Evolutionary conservation across 2,888 invertebrate genomes (phyloP).

Genomic region (Agrotis segetum): DNA sequence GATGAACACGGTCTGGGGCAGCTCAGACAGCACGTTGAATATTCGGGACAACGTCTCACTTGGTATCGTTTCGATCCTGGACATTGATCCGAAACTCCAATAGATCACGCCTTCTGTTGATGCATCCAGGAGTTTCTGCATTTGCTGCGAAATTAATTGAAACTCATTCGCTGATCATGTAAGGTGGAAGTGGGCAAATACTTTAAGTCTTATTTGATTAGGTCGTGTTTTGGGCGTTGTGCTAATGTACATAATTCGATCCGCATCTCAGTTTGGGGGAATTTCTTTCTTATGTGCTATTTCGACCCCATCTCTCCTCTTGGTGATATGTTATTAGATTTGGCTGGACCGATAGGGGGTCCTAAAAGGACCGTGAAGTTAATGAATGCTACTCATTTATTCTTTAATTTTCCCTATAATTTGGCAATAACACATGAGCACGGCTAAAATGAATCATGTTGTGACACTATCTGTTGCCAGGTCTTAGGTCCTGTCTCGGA

Average conservation of each 20-base stretch:
- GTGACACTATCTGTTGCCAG: slow-evolving; percentile 76
- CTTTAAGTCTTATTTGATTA: background rate
- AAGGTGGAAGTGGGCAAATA: background rate
- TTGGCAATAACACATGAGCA: slow-evolving; percentile 67
- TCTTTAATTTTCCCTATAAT: slow-evolving; percentile 61
- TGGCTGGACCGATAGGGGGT: too few relatives aligned
- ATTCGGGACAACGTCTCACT: slow-evolving; percentile 84
- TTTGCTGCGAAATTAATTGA: slow-evolving; percentile 74
- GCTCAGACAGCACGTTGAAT: slow-evolving; percentile 86
- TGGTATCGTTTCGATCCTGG: slow-evolving; percentile 90
- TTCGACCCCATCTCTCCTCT: too few relatives aligned
- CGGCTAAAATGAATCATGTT: slow-evolving; percentile 65
- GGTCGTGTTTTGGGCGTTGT: background rate
- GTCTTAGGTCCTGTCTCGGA: slow-evolving; percentile 80
- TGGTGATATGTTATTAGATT: too few relatives aligned
- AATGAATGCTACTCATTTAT: background rate
- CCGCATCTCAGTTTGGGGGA: too few relatives aligned
- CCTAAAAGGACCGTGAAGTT: too few relatives aligned
- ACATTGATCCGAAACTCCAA: slow-evolving; percentile 92
- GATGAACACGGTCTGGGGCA: slow-evolving; percentile 90
- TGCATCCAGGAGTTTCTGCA: slow-evolving; percentile 84
- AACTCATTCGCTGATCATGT: background rate
- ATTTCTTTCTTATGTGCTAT: too few relatives aligned
- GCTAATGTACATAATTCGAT: too few relatives aligned
- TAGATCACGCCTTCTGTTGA: slow-evolving; percentile 89